Percentiles rank a stretch among this genome's conserved stretches.
Evolutionary conservation across 2,797 vertebrate genomes (phyloP).

Genomic region (Peromyscus melanophrys): DNA sequence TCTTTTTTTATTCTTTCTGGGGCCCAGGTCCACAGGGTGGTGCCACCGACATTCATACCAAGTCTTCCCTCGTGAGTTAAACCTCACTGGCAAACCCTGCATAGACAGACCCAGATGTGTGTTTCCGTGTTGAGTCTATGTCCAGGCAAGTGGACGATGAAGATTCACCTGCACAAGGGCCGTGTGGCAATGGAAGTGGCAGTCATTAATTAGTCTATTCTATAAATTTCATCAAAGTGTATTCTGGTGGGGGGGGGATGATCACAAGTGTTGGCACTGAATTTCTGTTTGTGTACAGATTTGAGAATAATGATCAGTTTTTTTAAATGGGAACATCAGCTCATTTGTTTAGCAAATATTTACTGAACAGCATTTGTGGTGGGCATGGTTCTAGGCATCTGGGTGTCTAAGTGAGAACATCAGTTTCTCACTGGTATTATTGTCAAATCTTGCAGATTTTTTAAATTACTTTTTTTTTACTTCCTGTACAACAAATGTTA

Average conservation of each 20-base stretch:
- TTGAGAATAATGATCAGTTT: not conserved
- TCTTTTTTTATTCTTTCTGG: not conserved
- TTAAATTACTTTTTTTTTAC: not conserved
- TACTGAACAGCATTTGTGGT: not conserved
- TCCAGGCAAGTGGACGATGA: not conserved
- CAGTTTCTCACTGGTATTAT: not conserved
- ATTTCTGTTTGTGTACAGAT: not conserved
- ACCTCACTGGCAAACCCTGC: not conserved
- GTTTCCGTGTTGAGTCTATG: not conserved
- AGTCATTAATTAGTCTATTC: not conserved
- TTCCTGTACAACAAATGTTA: not conserved
- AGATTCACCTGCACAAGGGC: not conserved
- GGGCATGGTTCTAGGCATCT: not conserved
- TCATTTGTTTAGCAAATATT: not conserved
- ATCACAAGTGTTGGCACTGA: not conserved
- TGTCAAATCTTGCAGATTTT: not conserved
- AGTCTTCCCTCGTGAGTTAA: not conserved
- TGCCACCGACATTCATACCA: not conserved
- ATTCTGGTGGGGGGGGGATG: not conserved
- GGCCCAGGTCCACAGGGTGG: too few species aligned
- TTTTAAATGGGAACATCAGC: not conserved
- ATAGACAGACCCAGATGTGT: not conserved
- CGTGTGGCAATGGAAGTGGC: not conserved
- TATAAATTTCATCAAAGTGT: not conserved
- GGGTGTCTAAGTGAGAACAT: accelerated